A percentile compares a stretch with the other conserved stretches of the same genome.
phyloP scores from a whole-genome alignment of 64 coral and sea anemone species.

The Actinia tenebrosa region DNA sequence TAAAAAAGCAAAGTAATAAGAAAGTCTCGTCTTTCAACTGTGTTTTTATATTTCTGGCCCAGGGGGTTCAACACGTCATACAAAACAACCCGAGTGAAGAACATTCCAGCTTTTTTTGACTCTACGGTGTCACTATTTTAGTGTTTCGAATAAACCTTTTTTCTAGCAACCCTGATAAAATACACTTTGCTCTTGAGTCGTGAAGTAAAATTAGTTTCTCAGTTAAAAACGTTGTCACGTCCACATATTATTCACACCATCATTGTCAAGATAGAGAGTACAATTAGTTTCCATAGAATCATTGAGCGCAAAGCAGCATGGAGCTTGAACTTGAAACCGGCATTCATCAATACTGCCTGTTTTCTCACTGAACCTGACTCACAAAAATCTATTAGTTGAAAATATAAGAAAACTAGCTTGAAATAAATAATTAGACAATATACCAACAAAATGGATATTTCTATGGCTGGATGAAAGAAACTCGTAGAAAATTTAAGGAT shows the following conservation, averaged over 20 bases:
- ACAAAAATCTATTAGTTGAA: not conserved
- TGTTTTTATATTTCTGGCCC: not conserved
- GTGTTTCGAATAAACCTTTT: not conserved
- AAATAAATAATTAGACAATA: not conserved
- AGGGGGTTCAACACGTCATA: not conserved
- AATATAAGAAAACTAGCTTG: not conserved
- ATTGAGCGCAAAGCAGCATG: not conserved
- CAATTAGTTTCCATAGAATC: not conserved
- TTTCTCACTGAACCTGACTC: not conserved
- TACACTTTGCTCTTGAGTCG: not conserved
- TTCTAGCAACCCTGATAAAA: not conserved
- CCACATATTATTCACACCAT: not conserved
- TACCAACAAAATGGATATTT: too few species aligned
- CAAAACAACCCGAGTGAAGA: not conserved
- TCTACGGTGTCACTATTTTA: not conserved
- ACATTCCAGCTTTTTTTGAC: not conserved
- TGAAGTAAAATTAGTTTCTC: not conserved
- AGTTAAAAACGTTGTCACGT: not conserved
- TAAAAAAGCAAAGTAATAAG: slow-evolving; percentile 5
- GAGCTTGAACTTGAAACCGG: not conserved
- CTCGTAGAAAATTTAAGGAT: too few species aligned
- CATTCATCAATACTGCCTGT: not conserved
- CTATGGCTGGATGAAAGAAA: too few species aligned
- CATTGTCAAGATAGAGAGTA: not conserved
- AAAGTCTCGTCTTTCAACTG: not conserved